Evolutionary conservation across 2,888 invertebrate species (phyloP), one percentile per base, ranked within the genome.

Genomic region (Diabrotica balteata): DNA sequence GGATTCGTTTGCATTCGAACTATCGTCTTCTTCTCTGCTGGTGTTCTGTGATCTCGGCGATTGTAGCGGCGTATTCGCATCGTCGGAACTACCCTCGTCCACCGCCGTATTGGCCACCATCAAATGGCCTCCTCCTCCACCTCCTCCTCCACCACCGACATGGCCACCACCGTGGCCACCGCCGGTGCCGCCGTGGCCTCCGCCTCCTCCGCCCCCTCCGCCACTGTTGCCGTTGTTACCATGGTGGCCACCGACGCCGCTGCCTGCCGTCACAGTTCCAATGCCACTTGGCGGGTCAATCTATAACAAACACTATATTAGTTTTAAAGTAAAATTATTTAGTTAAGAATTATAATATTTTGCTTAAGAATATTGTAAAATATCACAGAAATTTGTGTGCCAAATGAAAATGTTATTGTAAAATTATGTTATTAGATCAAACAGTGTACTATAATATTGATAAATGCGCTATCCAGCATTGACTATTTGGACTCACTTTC

Each of bases 1-100:
- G 59, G 88, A 88, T 80, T 90, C 90, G 76, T 88, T 89, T 75
- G 90, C 90, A 80, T 89, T 89, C 79, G 89, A 90, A 74, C 89
- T 90, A 80, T 90, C 89, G 74, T 92, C 91, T 74, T 92, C 89
- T 71, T 92, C 92, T 22, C 82, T 75, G 66, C 82, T 83, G 63
- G 83, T 84, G 73, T 84, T 82, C 72, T 90, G 88, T 62, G 91
- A 91, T 32, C 90, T 89, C 66, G 89, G 84, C 11, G 83, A 82
- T 55, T 83, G 83, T 54, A 82, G 73, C 7, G 84, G 83, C 57
- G 84, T 84, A 68, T 80, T 81, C 62, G 81, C 82, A 63, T 84
- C 84, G 72, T 84, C 84, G 44, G 83, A 83, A 74, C 84, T 84
- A 68, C 78, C 81, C 65, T 78, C 81, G 57, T 78, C 81, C 63